phyloP scores from a whole-genome alignment of 2,888 invertebrate species.

The Philereme transversata region DNA sequence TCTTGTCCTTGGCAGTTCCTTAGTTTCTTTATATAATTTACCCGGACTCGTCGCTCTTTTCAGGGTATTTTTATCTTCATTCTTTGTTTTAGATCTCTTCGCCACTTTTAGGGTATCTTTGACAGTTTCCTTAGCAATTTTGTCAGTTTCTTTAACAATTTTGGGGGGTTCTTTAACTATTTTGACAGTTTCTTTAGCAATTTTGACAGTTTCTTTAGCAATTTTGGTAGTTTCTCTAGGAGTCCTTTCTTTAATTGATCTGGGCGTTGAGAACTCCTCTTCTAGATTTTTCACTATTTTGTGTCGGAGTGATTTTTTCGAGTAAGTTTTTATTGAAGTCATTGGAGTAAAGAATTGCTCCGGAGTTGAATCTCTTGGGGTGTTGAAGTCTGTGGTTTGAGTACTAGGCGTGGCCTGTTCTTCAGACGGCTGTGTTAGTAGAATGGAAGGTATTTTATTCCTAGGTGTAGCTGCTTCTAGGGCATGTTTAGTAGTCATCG shows the following conservation, averaged over 20 bases:
- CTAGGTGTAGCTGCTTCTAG: slow-evolving; percentile 63
- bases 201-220: not conserved
- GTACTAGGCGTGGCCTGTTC: slow-evolving; percentile 38
- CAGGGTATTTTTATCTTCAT: slow-evolving; percentile 34
- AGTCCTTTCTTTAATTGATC: slow-evolving; percentile 9
- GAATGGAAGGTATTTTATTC: slow-evolving; percentile 44
- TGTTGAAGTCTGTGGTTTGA: slow-evolving; percentile 50
- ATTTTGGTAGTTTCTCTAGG: slow-evolving; percentile 5
- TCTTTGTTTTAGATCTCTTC: not conserved
- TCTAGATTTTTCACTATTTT: slow-evolving; percentile 69
- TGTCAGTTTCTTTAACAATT: too few species aligned
- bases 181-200: too few species aligned
- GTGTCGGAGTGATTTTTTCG: slow-evolving; percentile 48
- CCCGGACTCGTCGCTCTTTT: slow-evolving; percentile 66
- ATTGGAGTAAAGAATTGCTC: slow-evolving; percentile 70
- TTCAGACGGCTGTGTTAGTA: slow-evolving; percentile 43
- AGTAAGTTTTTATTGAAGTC: slow-evolving; percentile 61
- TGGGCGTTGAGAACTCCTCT: slow-evolving; percentile 61
- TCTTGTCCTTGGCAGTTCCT: not conserved
- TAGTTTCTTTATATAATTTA: slow-evolving; percentile 43
- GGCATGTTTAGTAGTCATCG: slow-evolving; percentile 51
- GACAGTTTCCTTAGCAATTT: not conserved
- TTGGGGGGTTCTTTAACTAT: too few species aligned
- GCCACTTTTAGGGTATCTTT: slow-evolving; percentile 11
- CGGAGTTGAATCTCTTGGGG: slow-evolving; percentile 56